Base-by-base conservation (phyloP, 2,888 invertebrate genomes). In the Caenorhabditis sp. region DNA sequence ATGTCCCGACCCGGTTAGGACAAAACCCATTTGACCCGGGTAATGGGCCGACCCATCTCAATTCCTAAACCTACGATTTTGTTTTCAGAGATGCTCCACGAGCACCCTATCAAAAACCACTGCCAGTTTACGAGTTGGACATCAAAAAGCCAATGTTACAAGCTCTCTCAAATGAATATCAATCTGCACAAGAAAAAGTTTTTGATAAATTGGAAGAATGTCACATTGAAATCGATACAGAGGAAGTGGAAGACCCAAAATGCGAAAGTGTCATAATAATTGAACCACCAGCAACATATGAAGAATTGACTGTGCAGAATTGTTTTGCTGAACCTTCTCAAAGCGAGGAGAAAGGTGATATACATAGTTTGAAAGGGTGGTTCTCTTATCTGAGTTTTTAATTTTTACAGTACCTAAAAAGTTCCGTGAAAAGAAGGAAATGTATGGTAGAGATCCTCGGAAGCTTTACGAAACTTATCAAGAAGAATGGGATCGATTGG, bases 401-500 rank as follows among this genome's bases (percentile, higher is more conserved):
- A n/a, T n/a, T n/a, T n/a, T 56, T 49, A 3, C 66, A 81, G 86
- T 82, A 8, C 86, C 86, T 0, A 82, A 80, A 54, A 75, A 78
- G 54, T 87, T 87, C 70, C 76, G 77, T 54, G 87, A 87, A 63
- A 87, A 87, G 70, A 85, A 85, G 61, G 81, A 86, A 67, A 82
- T 83, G 67, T 87, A 87, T 62, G 87, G 84, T 8, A 65, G 85
- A 58, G 85, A 87, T 68, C 80, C 87, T 12, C 63, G 80, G 54
- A 83, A 85, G 49, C 67, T 87, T 10, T 85, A 82, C 67, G 86
- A 83, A 59, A 86, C 86, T 17, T 86, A 86, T 71, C 83, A 85
- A 69, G 81, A 81, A 58, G 86, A 86, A 73, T 86, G 86, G 86
- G 83, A 83, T 25, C 67, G 86, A 68, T 62, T 86, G 50, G 85